phyloP scores from a whole-genome alignment of 2,888 invertebrate genomes.

The Ypsolopha scabrella region DNA sequence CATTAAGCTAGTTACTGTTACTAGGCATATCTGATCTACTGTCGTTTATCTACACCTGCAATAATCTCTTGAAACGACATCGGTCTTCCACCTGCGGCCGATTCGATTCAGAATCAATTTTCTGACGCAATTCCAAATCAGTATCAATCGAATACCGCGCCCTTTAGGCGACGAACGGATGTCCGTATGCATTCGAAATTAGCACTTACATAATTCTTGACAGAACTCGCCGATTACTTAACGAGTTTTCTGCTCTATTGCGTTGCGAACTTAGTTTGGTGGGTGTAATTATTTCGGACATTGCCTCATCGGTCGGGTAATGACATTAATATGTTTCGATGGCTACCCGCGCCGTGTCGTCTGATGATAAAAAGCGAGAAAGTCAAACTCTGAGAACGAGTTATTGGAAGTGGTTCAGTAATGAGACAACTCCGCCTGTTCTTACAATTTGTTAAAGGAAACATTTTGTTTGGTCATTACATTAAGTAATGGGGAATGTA shows the following conservation, averaged over 20 bases:
- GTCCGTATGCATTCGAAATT: conserved; percentile 21
- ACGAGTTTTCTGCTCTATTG: conserved; percentile 7
- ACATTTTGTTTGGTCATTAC: background rate
- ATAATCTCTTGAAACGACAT: no score
- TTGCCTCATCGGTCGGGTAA: background rate
- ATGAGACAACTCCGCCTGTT: background rate
- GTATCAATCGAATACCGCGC: conserved; percentile 18
- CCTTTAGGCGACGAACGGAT: conserved; percentile 22
- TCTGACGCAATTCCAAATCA: conserved; percentile 4
- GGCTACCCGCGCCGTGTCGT: background rate
- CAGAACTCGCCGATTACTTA: conserved; percentile 9
- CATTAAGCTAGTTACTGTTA: no score
- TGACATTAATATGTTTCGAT: background rate
- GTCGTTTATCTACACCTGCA: no score
- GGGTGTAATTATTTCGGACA: conserved; percentile 2
- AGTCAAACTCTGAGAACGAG: background rate
- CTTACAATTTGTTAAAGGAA: background rate
- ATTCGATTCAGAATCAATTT: background rate
- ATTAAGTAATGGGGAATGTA: no score
- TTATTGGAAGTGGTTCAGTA: background rate
- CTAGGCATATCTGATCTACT: no score
- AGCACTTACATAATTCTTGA: conserved; percentile 17
- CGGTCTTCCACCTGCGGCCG: background rate
- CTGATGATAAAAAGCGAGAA: background rate
- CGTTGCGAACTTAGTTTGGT: conserved; percentile 2